Base-by-base conservation (phyloP, 2,888 invertebrate species). In the Chaitophorus viminalis region DNA sequence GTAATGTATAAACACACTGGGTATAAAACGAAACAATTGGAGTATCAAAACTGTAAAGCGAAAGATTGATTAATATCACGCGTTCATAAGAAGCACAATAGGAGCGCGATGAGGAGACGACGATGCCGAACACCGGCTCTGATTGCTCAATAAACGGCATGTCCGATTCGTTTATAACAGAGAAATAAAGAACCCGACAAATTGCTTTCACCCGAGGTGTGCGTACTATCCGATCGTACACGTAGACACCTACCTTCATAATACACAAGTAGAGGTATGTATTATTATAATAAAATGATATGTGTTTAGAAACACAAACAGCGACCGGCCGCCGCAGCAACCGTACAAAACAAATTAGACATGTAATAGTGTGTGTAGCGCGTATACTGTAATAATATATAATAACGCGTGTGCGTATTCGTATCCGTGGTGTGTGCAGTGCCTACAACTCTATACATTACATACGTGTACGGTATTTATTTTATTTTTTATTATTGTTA, bases 131-230 rank as follows among this genome's bases (percentile, higher is more conserved):
- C 82, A 29, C 29, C 74, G 83, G n/a, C 65, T 83, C 60, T 75
- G 83, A 83, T 83, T 65, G 83, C 83, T 83, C 83, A 60, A 83
- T 60, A 75, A 75, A 83, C 83, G 75, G 72, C 60, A 21, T 33
- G 82, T 83, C 82, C 74, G 83, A 83, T 83, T 83, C 75, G 39
- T 83, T 83, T 75, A 39, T 1, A 39, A 36, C 17, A 39, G 60
- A 65, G 75, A 39, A n/a, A n/a, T n/a, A 83, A 60, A 83, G 75
- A 54, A 39, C 75, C 31, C 75, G 83, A 83, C 83, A 75, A 83
- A 83, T 83, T 39, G 83, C 83, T 83, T 83, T 84, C 84, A 65
- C 76, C 76, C 65, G n/a, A 54, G 74, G 54, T 14, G 14, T 11
- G 46, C 46, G 46, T 46, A 4, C 36, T 18, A 68, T 36, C 65